These are phyloP conservation scores for Emberiza fucata DNA, from an alignment of 2,113 vertebrate species.

Conservation along the genomic window DNA sequence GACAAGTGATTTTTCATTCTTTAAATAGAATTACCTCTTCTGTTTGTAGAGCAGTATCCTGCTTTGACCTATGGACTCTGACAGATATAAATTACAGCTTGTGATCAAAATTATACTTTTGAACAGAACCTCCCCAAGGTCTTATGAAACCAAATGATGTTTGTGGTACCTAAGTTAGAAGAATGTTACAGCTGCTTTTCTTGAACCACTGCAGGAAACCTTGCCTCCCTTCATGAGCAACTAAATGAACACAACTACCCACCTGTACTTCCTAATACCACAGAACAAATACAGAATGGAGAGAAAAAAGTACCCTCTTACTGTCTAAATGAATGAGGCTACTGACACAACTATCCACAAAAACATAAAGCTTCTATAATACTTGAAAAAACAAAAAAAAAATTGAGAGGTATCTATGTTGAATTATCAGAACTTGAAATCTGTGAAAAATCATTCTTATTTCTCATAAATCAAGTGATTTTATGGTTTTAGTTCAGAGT, in stretches of 20 bases:
- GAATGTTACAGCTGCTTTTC: background rate
- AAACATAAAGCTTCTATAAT: background rate
- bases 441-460: background rate
- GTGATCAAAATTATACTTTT: background rate
- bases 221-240: background rate
- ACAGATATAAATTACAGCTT: conserved; percentile 11
- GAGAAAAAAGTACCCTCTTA: background rate
- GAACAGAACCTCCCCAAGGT: background rate
- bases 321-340: background rate
- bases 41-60: background rate
- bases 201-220: background rate
- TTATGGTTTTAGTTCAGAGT: background rate
- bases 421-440: background rate
- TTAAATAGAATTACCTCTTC: conserved; percentile 24
- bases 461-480: background rate
- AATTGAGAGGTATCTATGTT: background rate
- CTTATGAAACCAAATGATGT: background rate
- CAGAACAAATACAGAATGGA: background rate
- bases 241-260: background rate
- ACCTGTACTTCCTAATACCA: background rate
- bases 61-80: background rate
- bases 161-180: background rate
- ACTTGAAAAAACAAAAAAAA: background rate
- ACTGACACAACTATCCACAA: background rate
- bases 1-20: conserved; percentile 52